Conservation (phyloP, 2,113 vertebrate genomes). For the Actinemys pallida region DNA sequence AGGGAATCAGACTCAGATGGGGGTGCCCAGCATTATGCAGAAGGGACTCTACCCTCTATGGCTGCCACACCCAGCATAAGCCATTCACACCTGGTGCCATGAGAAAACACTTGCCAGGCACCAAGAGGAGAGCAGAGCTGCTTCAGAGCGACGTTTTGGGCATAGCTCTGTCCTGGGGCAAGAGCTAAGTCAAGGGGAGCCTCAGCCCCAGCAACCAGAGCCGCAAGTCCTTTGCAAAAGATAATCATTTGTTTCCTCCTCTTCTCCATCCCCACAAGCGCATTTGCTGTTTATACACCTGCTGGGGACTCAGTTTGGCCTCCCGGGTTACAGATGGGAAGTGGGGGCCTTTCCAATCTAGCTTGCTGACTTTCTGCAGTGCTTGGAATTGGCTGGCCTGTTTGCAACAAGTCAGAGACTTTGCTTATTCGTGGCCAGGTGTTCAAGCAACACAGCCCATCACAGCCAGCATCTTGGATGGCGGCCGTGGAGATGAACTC, state of each 20-base stretch:
- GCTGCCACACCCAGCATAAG: background rate
- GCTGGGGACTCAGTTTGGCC: background rate
- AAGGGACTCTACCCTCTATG: background rate
- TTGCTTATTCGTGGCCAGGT: too few species aligned
- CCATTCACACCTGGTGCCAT: background rate
- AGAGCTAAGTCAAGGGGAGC: background rate
- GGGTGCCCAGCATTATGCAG: background rate
- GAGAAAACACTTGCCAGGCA: background rate
- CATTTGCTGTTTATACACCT: background rate
- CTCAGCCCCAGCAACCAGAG: background rate
- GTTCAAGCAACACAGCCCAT: background rate
- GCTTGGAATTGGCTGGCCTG: background rate
- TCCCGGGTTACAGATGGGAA: background rate
- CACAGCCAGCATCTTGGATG: background rate
- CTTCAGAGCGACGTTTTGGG: background rate
- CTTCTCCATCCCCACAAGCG: background rate
- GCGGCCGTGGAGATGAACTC: background rate
- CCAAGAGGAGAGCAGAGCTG: background rate
- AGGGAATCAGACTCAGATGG: background rate
- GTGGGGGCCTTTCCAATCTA: background rate
- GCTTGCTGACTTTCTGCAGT: background rate
- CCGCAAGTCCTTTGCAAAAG: background rate
- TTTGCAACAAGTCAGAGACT: background rate
- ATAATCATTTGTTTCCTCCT: background rate
- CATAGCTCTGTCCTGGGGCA: background rate